phyloP scores from a whole-genome alignment of 2,797 vertebrate species.

The Tympanoctomys barrerae region DNA sequence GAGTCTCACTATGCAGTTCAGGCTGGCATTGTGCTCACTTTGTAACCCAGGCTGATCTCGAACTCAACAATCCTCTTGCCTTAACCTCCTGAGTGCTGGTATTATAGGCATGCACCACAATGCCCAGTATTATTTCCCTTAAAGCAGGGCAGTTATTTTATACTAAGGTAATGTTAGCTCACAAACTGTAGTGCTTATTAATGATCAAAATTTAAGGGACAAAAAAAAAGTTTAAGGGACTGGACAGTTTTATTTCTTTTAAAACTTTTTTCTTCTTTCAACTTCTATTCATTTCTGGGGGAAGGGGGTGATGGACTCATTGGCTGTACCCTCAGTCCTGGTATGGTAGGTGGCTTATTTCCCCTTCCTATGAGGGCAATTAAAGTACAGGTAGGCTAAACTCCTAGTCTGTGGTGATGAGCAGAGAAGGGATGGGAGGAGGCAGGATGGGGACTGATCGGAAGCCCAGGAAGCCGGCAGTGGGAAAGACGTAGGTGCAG shows the following conservation, averaged over 20 bases:
- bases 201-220: neutral
- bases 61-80: too few relatives aligned
- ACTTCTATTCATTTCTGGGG: too few relatives aligned
- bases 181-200: neutral
- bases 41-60: too few relatives aligned
- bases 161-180: neutral
- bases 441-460: neutral
- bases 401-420: neutral
- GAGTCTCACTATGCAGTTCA: too few relatives aligned
- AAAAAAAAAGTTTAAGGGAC: neutral
- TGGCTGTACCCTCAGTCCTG: neutral
- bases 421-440: neutral
- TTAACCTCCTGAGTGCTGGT: too few relatives aligned
- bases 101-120: too few relatives aligned
- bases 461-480: neutral
- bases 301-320: neutral
- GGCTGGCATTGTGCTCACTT: too few relatives aligned
- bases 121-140: neutral
- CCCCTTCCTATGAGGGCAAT: neutral
- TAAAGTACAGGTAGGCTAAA: neutral
- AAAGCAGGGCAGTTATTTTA: neutral
- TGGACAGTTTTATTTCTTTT: neutral
- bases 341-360: neutral
- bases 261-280: neutral
- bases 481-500: fast-evolving